phyloP scores from a whole-genome alignment of 2,113 vertebrate genomes.

The Mirounga angustirostris region DNA sequence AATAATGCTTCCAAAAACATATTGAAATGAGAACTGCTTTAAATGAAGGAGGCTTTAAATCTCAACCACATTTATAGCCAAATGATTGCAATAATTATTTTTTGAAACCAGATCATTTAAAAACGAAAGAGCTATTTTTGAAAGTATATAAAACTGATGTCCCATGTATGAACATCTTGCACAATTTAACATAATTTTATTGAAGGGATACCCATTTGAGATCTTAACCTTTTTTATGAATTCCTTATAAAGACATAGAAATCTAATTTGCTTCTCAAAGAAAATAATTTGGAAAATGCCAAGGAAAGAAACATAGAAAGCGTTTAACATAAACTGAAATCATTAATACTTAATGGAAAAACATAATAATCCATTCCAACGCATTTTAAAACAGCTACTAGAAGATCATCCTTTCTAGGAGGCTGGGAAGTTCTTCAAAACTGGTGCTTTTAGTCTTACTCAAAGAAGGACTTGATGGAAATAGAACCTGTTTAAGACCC shows the following conservation, averaged over 20 bases:
- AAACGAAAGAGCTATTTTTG: not conserved
- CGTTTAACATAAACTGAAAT: constrained; percentile 54
- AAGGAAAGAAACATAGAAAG: constrained; percentile 5
- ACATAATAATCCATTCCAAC: not conserved
- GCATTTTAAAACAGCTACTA: constrained; percentile 4
- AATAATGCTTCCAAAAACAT: constrained; percentile 1
- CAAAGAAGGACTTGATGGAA: not conserved
- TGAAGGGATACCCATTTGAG: not conserved
- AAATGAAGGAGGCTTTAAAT: not conserved
- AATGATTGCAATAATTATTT: not conserved
- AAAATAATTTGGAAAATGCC: constrained; percentile 52
- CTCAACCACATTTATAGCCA: not conserved
- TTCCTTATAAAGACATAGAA: constrained; percentile 59
- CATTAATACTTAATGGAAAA: constrained; percentile 49
- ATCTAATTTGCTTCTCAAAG: constrained; percentile 45
- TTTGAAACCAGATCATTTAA: not conserved
- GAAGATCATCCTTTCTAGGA: constrained; percentile 33
- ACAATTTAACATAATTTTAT: constrained; percentile 29
- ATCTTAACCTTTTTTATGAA: constrained; percentile 44
- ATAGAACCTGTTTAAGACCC: not conserved
- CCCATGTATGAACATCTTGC: not conserved
- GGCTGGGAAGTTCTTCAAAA: not conserved
- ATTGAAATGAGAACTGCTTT: not conserved
- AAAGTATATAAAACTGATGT: not conserved
- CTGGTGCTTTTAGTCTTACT: not conserved